Evolutionary conservation across 1,140 invertebrate species (phyloP), one percentile per base, ranked within the genome.

Genomic region (Sminthurinus signatus): DNA sequence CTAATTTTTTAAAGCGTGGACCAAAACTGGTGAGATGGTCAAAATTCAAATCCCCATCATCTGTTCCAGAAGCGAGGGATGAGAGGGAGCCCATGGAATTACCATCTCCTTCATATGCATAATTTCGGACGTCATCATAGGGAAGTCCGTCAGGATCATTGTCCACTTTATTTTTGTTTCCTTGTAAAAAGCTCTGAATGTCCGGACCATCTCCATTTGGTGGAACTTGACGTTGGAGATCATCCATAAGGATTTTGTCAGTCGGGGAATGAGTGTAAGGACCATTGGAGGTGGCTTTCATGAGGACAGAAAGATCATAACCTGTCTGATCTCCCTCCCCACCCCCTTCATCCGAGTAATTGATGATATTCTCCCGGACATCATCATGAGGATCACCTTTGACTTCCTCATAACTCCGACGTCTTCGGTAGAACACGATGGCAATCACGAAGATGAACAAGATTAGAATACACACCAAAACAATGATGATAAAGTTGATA

Each of bases 21-120:
- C 95, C 95, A 79, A 96, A 98, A 39, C 91, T 91, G 29, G 93
- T 94, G 69, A 98, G 80, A 79, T 96, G 96, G 77, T 97, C 93
- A 79, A 96, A 98, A 75, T 98, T 94, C 68, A 96, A 84, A 79
- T 95, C 93, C 55, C 89, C 90, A 73, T 94, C 92, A 75, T 96
- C 93, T 58, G 90, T 93, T 74, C 86, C 91, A 64, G 92, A 94
- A 62, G 91, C 89, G 50, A 97, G 80, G 3, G 93, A 96, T 32
- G 93, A 96, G 0, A 96, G 79, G 8, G 93, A 96, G 62, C 93
- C 93, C 42, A 88, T 88, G 1, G 86, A 88, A 75, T 95, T 96
- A 57, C 92, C 93, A 75, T 94, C 92, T 17, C 95, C 94, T 78
- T 98, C 94, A 74, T 96, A 96, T 28, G 90, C 93, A 76, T 96